Evolutionary conservation across 2,888 invertebrate species (phyloP).

Genomic region (Leptinotarsa tumamoca): DNA sequence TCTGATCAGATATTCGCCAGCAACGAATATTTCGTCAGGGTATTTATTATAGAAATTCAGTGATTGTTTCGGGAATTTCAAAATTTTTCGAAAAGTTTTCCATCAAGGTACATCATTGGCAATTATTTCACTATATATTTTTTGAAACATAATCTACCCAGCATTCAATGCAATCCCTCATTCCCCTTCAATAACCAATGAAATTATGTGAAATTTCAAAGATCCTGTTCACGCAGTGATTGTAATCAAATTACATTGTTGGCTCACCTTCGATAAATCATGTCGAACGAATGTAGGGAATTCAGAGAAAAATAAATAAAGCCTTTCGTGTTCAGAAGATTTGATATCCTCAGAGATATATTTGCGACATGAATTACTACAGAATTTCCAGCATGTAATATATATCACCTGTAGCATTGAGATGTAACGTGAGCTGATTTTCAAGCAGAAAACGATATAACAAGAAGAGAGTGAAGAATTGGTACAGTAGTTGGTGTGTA

Average conservation of each 20-base stretch:
- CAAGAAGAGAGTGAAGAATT: neutral
- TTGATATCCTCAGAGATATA: slow-evolving; percentile 18
- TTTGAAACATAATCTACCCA: too few species aligned
- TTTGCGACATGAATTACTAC: slow-evolving; percentile 20
- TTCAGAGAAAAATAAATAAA: slow-evolving; percentile 17
- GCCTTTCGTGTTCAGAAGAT: slow-evolving; percentile 13
- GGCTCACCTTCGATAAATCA: neutral
- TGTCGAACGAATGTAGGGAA: slow-evolving; percentile 1
- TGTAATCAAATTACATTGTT: neutral
- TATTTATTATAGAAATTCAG: too few species aligned
- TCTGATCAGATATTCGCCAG: too few species aligned
- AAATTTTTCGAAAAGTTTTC: too few species aligned
- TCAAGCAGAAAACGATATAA: neutral
- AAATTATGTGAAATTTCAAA: neutral
- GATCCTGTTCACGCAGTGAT: neutral
- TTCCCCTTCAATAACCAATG: neutral
- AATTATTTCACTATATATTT: too few species aligned
- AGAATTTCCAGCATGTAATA: slow-evolving; percentile 9
- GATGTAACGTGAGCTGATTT: slow-evolving; percentile 10
- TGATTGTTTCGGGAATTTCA: too few species aligned
- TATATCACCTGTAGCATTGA: slow-evolving; percentile 15
- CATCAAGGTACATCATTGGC: too few species aligned
- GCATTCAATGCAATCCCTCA: too few species aligned
- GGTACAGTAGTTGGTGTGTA: too few species aligned
- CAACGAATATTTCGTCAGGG: too few species aligned